Conservation (phyloP, 2,888 invertebrate species). For the Mythimna ferrago region DNA sequence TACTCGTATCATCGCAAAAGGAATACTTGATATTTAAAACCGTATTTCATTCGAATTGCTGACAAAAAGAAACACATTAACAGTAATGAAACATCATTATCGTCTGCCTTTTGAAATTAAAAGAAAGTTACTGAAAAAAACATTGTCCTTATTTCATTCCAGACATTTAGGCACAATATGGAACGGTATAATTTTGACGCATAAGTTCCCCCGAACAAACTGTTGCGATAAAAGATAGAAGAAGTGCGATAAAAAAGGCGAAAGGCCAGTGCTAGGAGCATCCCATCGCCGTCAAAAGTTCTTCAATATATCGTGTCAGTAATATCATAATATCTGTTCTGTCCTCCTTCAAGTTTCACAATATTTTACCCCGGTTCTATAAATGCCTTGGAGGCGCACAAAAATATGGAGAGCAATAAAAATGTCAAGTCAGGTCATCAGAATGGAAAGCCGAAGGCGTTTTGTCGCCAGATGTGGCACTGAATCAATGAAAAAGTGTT, state of each 20-base stretch:
- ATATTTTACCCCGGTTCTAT: slow-evolving; percentile 86
- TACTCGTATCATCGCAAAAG: not conserved
- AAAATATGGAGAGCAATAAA: slow-evolving; percentile 90
- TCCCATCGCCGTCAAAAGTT: slow-evolving; percentile 77
- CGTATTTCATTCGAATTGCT: not conserved
- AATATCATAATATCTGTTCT: slow-evolving; percentile 85
- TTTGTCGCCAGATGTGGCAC: slow-evolving; percentile 89
- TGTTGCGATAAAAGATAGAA: slow-evolving; percentile 70
- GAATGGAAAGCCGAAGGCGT: slow-evolving; percentile 89
- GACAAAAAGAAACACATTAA: slow-evolving; percentile 10
- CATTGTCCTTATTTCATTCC: slow-evolving; percentile 50
- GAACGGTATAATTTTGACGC: slow-evolving; percentile 54
- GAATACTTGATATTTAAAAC: not conserved
- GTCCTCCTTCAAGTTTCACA: slow-evolving; percentile 84
- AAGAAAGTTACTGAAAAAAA: slow-evolving; percentile 20
- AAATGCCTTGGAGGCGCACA: slow-evolving; percentile 85
- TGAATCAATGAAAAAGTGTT: slow-evolving; percentile 91
- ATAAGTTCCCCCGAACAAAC: slow-evolving; percentile 58
- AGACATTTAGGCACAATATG: slow-evolving; percentile 54
- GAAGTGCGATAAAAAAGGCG: slow-evolving; percentile 72
- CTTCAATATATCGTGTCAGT: slow-evolving; percentile 81
- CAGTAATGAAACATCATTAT: slow-evolving; percentile 17
- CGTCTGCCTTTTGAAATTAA: slow-evolving; percentile 18
- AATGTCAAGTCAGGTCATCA: slow-evolving; percentile 91
- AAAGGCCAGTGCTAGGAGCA: slow-evolving; percentile 63